These are phyloP conservation scores for Sympetrum striolatum DNA, from an alignment of 2,888 invertebrate species.

Conservation along the genomic window DNA sequence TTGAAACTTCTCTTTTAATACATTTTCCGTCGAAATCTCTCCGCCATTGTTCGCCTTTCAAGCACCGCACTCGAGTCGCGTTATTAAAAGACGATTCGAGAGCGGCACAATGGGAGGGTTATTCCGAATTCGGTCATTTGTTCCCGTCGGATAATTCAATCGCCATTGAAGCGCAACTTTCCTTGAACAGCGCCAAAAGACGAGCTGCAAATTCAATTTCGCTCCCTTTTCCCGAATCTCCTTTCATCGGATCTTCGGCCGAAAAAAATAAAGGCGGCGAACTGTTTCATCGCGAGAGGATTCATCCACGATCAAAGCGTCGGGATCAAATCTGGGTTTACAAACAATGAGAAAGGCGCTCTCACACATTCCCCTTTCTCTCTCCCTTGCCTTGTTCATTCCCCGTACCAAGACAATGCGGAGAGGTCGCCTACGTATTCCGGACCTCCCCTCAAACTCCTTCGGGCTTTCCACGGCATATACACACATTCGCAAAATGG, in stretches of 20 bases:
- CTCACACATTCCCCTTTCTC: neutral
- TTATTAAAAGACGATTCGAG: too few relatives aligned
- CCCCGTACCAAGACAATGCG: conserved; percentile 27
- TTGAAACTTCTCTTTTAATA: neutral
- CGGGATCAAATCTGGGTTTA: conserved; percentile 41
- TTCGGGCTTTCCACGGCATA: neutral
- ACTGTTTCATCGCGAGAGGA: conserved; percentile 12
- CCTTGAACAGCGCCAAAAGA: neutral
- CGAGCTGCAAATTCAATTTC: neutral
- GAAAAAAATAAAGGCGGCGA: neutral
- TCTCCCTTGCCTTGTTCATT: conserved; percentile 20
- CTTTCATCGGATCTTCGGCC: neutral
- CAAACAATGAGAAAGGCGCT: neutral
- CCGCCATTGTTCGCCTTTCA: too few relatives aligned
- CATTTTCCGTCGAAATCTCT: too few relatives aligned
- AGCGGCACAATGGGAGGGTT: too few relatives aligned
- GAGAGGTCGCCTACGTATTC: conserved; percentile 21
- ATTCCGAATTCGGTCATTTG: too few relatives aligned
- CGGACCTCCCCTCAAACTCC: neutral
- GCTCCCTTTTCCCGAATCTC: neutral
- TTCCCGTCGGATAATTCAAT: too few relatives aligned
- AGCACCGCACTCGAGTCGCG: too few relatives aligned
- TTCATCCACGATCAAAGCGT: conserved; percentile 22
- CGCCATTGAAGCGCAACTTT: neutral
- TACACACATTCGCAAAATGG: conserved; percentile 23